These are phyloP conservation scores for Augiades crinisus DNA, from an alignment of 2,888 invertebrate genomes.

Conservation along the genomic window DNA sequence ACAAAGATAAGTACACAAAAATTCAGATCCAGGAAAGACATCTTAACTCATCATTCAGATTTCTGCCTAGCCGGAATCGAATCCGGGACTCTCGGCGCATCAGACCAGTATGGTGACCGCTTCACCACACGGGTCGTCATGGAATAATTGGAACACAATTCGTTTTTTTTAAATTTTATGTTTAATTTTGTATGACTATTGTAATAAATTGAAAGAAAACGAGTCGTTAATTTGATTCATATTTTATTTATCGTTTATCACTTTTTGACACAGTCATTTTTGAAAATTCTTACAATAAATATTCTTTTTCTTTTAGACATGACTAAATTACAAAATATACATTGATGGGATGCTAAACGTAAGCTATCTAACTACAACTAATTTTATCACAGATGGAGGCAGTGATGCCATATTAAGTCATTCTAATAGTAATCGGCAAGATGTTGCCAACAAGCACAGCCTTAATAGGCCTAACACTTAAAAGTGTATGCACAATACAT, in stretches of 20 bases:
- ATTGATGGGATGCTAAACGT: slow-evolving; percentile 56
- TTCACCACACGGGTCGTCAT: no score
- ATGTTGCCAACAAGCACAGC: slow-evolving; percentile 67
- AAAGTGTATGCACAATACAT: slow-evolving; percentile 27
- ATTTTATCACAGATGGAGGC: slow-evolving; percentile 78
- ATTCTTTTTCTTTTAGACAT: slow-evolving; percentile 52
- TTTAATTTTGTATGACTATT: neutral
- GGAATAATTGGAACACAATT: no score
- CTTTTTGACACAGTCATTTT: slow-evolving; percentile 67
- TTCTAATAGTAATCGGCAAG: slow-evolving; percentile 64
- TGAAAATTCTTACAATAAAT: slow-evolving; percentile 75
- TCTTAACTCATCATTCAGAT: no score
- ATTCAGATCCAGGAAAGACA: no score
- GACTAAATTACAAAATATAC: slow-evolving; percentile 70
- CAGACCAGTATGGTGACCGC: no score
- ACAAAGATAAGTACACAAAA: no score
- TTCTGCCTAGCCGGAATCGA: no score
- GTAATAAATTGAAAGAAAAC: slow-evolving; percentile 36
- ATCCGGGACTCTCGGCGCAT: no score
- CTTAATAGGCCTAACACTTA: slow-evolving; percentile 53
- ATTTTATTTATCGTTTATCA: slow-evolving; percentile 71
- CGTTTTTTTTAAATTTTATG: no score
- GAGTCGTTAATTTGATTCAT: slow-evolving; percentile 45
- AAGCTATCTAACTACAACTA: slow-evolving; percentile 57
- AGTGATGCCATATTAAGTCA: slow-evolving; percentile 62